A percentile compares a stretch with the other conserved stretches of the same genome.
These are phyloP conservation scores for Hippocampus barbouri DNA, from an alignment of 2,113 vertebrate species.

Conservation along the genomic window DNA sequence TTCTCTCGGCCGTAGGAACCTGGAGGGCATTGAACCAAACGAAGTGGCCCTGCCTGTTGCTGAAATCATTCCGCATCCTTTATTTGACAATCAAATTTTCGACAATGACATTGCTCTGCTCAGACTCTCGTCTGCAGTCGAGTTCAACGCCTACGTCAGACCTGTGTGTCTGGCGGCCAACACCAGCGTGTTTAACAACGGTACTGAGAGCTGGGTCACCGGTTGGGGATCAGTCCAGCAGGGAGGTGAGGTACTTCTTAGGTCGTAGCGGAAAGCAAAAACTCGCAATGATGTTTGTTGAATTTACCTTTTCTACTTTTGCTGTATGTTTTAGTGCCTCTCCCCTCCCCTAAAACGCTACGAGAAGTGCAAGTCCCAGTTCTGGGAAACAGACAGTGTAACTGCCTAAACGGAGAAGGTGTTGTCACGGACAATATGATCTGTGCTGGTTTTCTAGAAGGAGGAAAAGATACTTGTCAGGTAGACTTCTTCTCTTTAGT, in stretches of 20 bases:
- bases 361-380: constrained; percentile 51
- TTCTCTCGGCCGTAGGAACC: constrained; percentile 29
- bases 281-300: too few species aligned
- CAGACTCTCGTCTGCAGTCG: constrained; percentile 42
- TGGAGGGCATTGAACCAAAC: neutral
- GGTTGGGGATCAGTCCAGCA: constrained; percentile 69
- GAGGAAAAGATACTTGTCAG: constrained; percentile 65
- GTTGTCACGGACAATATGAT: constrained; percentile 70
- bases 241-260: constrained; percentile 57
- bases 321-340: neutral
- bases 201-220: constrained; percentile 68
- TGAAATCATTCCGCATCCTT: constrained; percentile 38
- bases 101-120: constrained; percentile 69
- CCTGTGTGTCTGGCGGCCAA: constrained; percentile 69
- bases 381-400: constrained; percentile 45
- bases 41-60: neutral
- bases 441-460: constrained; percentile 64
- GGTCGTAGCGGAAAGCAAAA: too few species aligned
- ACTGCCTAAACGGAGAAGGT: constrained; percentile 32
- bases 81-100: constrained; percentile 39
- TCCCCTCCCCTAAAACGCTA: constrained; percentile 24
- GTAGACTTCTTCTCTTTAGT: neutral
- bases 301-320: too few species aligned
- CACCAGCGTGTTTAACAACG: constrained; percentile 57
- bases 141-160: constrained; percentile 53